Evolutionary conservation across 1,140 invertebrate genomes (phyloP).

Genomic region (Rhysida immarginata): DNA sequence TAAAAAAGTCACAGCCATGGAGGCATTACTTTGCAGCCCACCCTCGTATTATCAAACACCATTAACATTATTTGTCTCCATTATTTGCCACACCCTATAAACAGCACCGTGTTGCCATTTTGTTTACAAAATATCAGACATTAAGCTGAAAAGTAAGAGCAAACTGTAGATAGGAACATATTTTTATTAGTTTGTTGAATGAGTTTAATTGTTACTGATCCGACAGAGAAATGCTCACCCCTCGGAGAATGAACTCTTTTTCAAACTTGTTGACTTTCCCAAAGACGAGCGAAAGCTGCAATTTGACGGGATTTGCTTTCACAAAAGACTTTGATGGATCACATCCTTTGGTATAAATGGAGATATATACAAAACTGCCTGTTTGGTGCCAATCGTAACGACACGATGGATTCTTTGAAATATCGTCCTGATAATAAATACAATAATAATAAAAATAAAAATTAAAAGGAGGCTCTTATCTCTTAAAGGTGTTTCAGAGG

Average conservation of each 20-base stretch:
- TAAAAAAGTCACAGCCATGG: too few species aligned
- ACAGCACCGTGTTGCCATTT: too few species aligned
- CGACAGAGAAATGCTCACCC: slow-evolving; percentile 42
- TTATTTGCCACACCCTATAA: too few species aligned
- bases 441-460: not conserved
- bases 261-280: slow-evolving; percentile 59
- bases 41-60: too few species aligned
- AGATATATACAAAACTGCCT: slow-evolving; percentile 57
- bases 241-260: slow-evolving; percentile 63
- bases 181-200: not conserved
- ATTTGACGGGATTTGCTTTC: slow-evolving; percentile 66
- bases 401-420: slow-evolving; percentile 49
- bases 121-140: too few species aligned
- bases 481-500: slow-evolving; percentile 18
- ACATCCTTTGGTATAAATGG: slow-evolving; percentile 81
- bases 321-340: slow-evolving; percentile 55
- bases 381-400: slow-evolving; percentile 91
- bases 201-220: not conserved
- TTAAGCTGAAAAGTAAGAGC: not conserved
- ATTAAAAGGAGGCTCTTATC: slow-evolving; percentile 23
- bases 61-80: too few species aligned
- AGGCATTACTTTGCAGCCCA: too few species aligned
- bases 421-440: slow-evolving; percentile 23
- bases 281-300: slow-evolving; percentile 62
- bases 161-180: not conserved